These are phyloP conservation scores for Dorcus hopei DNA, from an alignment of 2,888 invertebrate genomes.

Conservation along the genomic window DNA sequence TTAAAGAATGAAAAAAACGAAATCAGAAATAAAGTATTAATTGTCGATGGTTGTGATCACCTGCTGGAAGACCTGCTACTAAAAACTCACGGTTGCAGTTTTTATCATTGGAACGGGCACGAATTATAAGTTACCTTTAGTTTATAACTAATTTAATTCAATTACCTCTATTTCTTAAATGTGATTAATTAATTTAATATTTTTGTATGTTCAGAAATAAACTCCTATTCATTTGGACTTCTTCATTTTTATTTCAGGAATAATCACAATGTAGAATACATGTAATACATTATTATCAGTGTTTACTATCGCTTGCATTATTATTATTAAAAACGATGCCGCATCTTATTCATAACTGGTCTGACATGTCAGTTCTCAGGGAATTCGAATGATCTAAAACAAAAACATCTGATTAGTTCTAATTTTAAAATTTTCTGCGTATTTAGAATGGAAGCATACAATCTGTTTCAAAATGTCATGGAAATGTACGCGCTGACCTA, in stretches of 20 bases:
- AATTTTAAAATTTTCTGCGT: background rate
- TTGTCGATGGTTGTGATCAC: background rate
- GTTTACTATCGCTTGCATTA: too few species aligned
- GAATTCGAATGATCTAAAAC: constrained; percentile 31
- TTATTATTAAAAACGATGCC: too few species aligned
- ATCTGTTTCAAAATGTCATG: too few species aligned
- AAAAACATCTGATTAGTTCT: constrained; percentile 6
- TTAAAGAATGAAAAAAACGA: constrained; percentile 47
- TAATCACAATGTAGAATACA: background rate
- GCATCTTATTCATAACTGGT: constrained; percentile 24
- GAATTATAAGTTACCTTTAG: constrained; percentile 30
- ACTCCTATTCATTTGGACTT: background rate
- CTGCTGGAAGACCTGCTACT: constrained; percentile 56
- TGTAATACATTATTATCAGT: background rate
- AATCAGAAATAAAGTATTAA: constrained; percentile 53
- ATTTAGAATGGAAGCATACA: too few species aligned
- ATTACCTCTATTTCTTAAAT: background rate
- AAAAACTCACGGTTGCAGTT: constrained; percentile 63
- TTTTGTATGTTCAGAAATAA: background rate
- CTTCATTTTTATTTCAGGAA: constrained; percentile 1
- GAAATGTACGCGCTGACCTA: too few species aligned
- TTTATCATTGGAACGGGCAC: constrained; percentile 55
- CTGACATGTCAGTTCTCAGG: constrained; percentile 27
- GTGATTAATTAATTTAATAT: background rate
- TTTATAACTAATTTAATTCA: background rate